Percentiles rank a stretch among this genome's conserved stretches.
Conservation (phyloP, 2,797 vertebrate genomes). For the Takifugu ocellatus region DNA sequence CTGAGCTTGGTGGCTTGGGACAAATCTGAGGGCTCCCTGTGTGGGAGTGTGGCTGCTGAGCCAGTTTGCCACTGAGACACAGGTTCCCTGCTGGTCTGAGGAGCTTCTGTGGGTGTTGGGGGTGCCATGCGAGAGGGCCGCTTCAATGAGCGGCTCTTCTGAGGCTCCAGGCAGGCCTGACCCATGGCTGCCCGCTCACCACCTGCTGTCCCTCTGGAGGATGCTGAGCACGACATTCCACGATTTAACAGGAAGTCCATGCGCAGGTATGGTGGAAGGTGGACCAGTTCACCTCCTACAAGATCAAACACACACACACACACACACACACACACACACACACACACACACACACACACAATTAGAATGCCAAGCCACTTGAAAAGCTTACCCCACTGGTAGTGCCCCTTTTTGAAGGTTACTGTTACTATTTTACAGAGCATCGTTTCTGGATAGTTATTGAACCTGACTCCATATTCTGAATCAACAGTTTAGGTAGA, state of each 20-base stretch:
- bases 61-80: conserved; percentile 90
- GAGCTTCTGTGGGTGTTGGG: conserved; percentile 86
- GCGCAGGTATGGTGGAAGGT: conserved; percentile 95
- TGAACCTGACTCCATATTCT: too few species aligned
- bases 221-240: conserved; percentile 77
- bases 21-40: conserved; percentile 94
- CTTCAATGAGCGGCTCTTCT: conserved; percentile 96
- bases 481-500: too few species aligned
- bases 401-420: too few species aligned
- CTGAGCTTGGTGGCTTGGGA: conserved; percentile 96
- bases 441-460: too few species aligned
- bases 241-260: conserved; percentile 99
- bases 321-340: background rate
- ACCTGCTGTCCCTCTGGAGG: conserved; percentile 74
- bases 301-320: conserved; percentile 21
- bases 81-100: conserved; percentile 84
- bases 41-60: conserved; percentile 91
- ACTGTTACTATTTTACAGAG: too few species aligned
- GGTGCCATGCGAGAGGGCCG: conserved; percentile 92
- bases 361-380: too few species aligned
- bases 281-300: conserved; percentile 90
- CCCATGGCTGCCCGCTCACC: conserved; percentile 88
- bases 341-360: too few species aligned
- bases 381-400: too few species aligned
- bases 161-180: conserved; percentile 93